Evolutionary conservation across 2,888 invertebrate genomes (phyloP), one percentile per base, ranked within the genome.

Genomic region (Chaetogeoica ovagalla): DNA sequence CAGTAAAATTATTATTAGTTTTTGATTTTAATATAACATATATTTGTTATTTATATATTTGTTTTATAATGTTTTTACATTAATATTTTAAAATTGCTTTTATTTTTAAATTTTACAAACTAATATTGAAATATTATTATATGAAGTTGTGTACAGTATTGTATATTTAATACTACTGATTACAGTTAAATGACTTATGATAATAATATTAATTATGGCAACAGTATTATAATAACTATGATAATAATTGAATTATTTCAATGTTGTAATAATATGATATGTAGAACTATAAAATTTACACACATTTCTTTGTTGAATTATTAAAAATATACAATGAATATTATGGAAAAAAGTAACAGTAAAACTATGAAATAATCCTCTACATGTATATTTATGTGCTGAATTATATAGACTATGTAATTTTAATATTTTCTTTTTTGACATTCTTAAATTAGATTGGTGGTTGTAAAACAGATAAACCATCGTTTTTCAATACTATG

Each of bases 391-490:
- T 65, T 65, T 43, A 43, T 11, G 21, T 15, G 7, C 21, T 48
- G 7, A 39, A 7, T 43, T 43, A 17, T 43, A 39, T 11, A 65
- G n/a, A 68, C 52, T 48, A 52, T 52, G 3, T 11, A 13, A 13
- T 9, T 11, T 48, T 52, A 43, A n/a, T 59, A n/a, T 39, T 52
- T 65, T 65, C 4, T 39, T 23, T n/a, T 30, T 30, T 30, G 30
- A 30, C 4, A 30, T 30, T 30, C 30, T 30, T 30, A 30, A 30
- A 43, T 55, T 66, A 76, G 75, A n/a, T 76, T 68, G 75, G 75
- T 13, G 75, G 75, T n/a, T 66, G 39, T 2, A 59, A 13, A n/a
- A 0, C 4, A 30, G 66, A 68, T 23, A 30, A 21, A 43, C 21
- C 13, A 70, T 43, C 59, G 48, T 15, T 30, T 30, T 59, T 30